These are phyloP conservation scores for Mesitornis unicolor DNA, from an alignment of 2,113 vertebrate species.

Conservation along the genomic window DNA sequence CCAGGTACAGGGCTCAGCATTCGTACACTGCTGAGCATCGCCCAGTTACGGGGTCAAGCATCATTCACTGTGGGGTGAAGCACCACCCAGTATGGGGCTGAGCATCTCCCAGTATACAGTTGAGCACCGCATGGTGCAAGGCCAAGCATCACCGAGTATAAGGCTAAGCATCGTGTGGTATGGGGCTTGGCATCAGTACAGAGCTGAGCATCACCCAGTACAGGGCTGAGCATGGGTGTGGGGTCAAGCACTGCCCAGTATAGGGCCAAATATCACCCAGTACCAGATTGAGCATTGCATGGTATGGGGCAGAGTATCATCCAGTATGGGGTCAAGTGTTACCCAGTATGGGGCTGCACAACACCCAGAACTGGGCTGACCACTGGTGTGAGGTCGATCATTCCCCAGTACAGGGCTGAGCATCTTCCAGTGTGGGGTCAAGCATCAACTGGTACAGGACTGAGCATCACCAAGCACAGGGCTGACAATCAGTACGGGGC, in stretches of 20 bases:
- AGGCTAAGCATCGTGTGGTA: background rate
- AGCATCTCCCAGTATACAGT: too few species aligned
- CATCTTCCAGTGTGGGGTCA: fast-evolving
- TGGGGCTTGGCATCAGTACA: background rate
- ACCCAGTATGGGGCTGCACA: background rate
- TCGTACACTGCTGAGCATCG: too few species aligned
- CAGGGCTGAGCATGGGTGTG: fast-evolving
- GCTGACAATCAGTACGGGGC: too few species aligned
- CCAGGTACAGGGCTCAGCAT: fast-evolving
- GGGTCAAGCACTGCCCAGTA: fast-evolving
- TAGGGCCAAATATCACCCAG: background rate
- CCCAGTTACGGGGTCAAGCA: too few species aligned
- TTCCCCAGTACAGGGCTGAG: fast-evolving
- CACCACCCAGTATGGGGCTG: too few species aligned
- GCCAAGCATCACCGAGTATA: fast-evolving
- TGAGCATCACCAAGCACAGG: background rate
- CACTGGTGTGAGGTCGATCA: fast-evolving
- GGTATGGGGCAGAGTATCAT: too few species aligned
- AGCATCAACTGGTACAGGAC: background rate
- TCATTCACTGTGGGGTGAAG: too few species aligned
- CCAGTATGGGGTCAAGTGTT: background rate
- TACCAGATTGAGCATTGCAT: background rate
- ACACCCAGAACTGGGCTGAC: fast-evolving
- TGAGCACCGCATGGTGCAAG: too few species aligned
- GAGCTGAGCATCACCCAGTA: too few species aligned